Conservation (phyloP, 1,140 invertebrate genomes). For the Parasteatoda tepidariorum region DNA sequence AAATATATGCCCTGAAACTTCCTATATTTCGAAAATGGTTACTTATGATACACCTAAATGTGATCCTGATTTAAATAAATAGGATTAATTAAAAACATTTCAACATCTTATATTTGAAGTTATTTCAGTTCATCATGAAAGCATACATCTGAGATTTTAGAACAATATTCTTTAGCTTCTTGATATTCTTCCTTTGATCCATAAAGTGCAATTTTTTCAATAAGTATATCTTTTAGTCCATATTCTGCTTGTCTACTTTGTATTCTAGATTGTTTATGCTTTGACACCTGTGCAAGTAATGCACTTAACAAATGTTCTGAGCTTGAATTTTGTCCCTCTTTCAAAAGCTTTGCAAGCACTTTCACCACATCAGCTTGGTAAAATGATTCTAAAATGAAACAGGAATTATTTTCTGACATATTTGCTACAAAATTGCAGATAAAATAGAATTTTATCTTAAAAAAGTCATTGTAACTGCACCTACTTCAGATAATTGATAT, state of each 20-base stretch:
- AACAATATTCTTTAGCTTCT: conserved; percentile 31
- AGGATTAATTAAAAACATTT: no score
- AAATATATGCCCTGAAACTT: no score
- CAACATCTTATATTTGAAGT: no score
- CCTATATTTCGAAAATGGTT: no score
- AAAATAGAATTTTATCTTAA: no score
- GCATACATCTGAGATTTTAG: conserved; percentile 32
- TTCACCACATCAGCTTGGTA: conserved; percentile 75
- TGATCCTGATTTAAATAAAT: no score
- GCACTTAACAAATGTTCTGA: conserved; percentile 74
- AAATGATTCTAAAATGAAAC: conserved; percentile 67
- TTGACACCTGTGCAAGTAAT: conserved; percentile 69
- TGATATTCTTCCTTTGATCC: conserved; percentile 27
- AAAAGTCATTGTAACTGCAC: no score
- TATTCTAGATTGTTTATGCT: conserved; percentile 70
- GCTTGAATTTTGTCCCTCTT: conserved; percentile 67
- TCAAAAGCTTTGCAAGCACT: conserved; percentile 72
- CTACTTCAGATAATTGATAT: no score
- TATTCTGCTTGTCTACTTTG: conserved; percentile 72
- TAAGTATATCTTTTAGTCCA: conserved; percentile 68
- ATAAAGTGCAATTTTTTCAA: conserved; percentile 58
- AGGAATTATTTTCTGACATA: no score
- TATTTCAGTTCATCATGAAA: conserved; percentile 33
- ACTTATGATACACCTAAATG: no score
- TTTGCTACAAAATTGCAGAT: no score